Evolutionary conservation across 2,888 invertebrate species (phyloP), one percentile per base, ranked within the genome.

Genomic region (Arctia plantaginis): DNA sequence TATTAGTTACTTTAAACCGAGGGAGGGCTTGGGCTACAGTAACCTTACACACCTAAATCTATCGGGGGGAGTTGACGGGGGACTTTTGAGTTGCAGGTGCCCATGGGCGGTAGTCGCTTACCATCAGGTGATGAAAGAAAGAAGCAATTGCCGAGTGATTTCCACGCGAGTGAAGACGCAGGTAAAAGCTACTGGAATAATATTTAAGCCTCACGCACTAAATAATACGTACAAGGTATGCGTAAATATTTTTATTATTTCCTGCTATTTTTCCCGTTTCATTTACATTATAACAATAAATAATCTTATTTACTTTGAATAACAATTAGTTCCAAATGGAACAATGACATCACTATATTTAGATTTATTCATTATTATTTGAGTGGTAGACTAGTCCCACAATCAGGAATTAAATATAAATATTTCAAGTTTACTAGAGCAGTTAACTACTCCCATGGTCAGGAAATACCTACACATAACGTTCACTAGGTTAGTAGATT

Each of bases 181-280:
- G 3, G 13, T 27, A 59, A n/a, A 27, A 59, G 35, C 33, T 23
- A 3, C 15, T 55, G n/a, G 0, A 69, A 35, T 23, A 35, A 69
- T 55, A 55, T 39, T 69, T 44, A 30, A 69, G 20, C 41, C 18
- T 62, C 23, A 69, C 2, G n/a, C 35, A 35, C n/a, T 39, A 62
- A 62, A 62, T 62, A 27, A 41, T 20, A 70, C 30, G 44, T 62
- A 62, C 27, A 67, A 35, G 35, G 41, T 27, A 55, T 15, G 20
- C 55, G 30, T 44, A 74, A 71, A 59, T 44, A 70, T 65, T 71
- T 71, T 71, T 71, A 71, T 65, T 71, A 47, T 71, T 71, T 71
- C 71, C 71, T 71, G 65, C 47, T 71, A n/a, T 71, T 65, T 70
- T 41, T 62, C 70, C 70, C 39, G 41, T 30, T 70, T 70, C 59